Conservation (phyloP, 2,113 vertebrate genomes). For the Solea solea region DNA sequence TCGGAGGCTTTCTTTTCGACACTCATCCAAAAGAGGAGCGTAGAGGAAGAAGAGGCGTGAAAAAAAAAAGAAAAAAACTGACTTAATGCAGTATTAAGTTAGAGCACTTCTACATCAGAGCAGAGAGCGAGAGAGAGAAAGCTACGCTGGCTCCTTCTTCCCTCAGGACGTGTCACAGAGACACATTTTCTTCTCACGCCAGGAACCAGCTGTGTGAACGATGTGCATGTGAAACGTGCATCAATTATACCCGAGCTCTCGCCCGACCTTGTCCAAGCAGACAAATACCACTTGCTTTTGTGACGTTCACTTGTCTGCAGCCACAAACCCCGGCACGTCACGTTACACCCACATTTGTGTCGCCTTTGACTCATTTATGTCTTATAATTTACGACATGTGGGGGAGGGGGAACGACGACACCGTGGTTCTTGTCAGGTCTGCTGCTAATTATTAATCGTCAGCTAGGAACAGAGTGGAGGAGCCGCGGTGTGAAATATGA, state of each 20-base stretch:
- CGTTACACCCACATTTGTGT: slow-evolving; percentile 13
- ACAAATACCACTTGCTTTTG: slow-evolving; percentile 17
- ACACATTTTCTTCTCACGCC: slow-evolving; percentile 22
- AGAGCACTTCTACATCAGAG: slow-evolving; percentile 29
- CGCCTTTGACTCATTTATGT: slow-evolving; percentile 37
- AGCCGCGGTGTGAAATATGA: slow-evolving; percentile 29
- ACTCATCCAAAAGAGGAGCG: slow-evolving; percentile 49
- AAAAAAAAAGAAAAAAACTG: slow-evolving; percentile 23
- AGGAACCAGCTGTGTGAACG: slow-evolving; percentile 36
- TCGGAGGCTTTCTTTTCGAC: slow-evolving; percentile 45
- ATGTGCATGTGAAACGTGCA: slow-evolving; percentile 10
- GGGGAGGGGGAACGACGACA: not conserved
- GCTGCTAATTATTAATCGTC: slow-evolving; percentile 63
- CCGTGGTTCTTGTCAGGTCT: slow-evolving; percentile 48
- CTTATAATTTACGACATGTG: slow-evolving; percentile 44
- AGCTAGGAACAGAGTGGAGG: slow-evolving; percentile 33
- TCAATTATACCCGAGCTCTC: slow-evolving; percentile 32
- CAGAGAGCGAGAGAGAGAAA: not conserved
- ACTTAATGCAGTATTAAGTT: slow-evolving; percentile 57
- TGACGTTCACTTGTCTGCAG: slow-evolving; percentile 17
- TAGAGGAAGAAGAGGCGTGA: slow-evolving; percentile 14
- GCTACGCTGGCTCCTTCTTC: slow-evolving; percentile 18
- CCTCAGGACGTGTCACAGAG: slow-evolving; percentile 26
- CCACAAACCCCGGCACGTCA: not conserved
- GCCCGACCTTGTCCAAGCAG: slow-evolving; percentile 35